Evolutionary conservation across 2,888 invertebrate species (phyloP).

Genomic region (Cremastinae sp.): DNA sequence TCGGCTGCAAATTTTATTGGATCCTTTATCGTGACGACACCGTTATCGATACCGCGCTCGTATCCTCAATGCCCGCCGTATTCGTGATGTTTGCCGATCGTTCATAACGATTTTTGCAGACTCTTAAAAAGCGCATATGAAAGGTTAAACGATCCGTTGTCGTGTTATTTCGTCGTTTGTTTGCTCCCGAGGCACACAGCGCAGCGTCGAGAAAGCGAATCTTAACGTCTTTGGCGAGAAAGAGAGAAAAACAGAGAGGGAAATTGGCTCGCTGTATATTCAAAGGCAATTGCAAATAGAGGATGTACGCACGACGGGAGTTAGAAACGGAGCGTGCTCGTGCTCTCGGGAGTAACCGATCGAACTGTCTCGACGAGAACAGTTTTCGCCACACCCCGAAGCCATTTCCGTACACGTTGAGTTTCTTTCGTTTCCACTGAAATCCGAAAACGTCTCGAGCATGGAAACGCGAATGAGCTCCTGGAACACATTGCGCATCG

Average conservation of each 20-base stretch:
- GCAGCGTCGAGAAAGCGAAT: neutral
- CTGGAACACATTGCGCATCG: too few species aligned
- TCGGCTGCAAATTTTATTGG: too few species aligned
- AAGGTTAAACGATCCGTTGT: conserved; percentile 19
- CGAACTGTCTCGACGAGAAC: conserved; percentile 49
- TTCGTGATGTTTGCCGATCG: neutral
- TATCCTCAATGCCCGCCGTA: neutral
- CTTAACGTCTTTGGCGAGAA: conserved; percentile 15
- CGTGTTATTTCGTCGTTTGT: conserved; percentile 35
- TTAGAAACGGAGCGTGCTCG: neutral
- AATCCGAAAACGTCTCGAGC: conserved; percentile 14
- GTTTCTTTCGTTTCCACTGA: conserved; percentile 53
- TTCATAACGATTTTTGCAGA: conserved; percentile 10
- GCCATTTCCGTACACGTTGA: conserved; percentile 63
- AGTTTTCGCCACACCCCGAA: conserved; percentile 62
- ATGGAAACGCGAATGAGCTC: too few species aligned
- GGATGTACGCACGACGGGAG: conserved; percentile 1
- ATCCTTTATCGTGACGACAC: too few species aligned
- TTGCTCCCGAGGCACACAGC: conserved; percentile 1
- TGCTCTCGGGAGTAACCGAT: conserved; percentile 40
- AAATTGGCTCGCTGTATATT: neutral
- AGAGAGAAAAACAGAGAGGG: too few species aligned
- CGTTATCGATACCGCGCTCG: too few species aligned
- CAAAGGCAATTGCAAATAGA: conserved; percentile 29
- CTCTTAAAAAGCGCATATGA: conserved; percentile 3